Conservation (phyloP, 2,113 vertebrate genomes). For the Oophaga pumilio region DNA sequence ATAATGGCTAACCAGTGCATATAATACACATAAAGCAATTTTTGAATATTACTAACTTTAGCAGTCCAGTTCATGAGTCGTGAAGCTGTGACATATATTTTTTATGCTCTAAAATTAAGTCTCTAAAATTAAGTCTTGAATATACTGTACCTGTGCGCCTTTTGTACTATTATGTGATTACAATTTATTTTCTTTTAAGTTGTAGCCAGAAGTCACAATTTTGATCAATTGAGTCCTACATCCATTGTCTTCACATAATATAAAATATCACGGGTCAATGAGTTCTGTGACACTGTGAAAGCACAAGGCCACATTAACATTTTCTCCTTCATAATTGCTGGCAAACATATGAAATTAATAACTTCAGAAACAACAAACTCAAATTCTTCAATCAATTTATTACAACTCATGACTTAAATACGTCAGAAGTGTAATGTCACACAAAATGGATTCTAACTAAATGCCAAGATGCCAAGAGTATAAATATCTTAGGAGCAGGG, state of each 20-base stretch:
- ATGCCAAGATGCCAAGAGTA: not conserved
- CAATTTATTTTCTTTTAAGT: not conserved
- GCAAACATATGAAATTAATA: not conserved
- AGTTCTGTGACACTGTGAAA: constrained; percentile 13
- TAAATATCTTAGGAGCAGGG: not conserved
- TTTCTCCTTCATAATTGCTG: not conserved
- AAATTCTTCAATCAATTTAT: not conserved
- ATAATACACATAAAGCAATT: no score
- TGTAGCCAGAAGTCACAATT: constrained; percentile 7
- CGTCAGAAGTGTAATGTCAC: not conserved
- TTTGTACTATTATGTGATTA: not conserved
- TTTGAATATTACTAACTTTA: not conserved
- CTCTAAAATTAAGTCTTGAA: not conserved
- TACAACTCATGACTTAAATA: not conserved
- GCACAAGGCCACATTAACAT: constrained; percentile 17
- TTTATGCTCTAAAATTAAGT: not conserved
- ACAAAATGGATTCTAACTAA: not conserved
- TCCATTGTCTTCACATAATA: constrained; percentile 14
- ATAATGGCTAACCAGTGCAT: not conserved
- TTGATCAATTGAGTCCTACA: not conserved
- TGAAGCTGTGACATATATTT: not conserved
- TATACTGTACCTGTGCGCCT: not conserved
- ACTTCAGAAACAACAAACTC: not conserved
- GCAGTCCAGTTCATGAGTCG: not conserved
- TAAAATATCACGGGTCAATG: constrained; percentile 26